Conservation (phyloP, 2,888 invertebrate species). For the Plagodis dolabraria region DNA sequence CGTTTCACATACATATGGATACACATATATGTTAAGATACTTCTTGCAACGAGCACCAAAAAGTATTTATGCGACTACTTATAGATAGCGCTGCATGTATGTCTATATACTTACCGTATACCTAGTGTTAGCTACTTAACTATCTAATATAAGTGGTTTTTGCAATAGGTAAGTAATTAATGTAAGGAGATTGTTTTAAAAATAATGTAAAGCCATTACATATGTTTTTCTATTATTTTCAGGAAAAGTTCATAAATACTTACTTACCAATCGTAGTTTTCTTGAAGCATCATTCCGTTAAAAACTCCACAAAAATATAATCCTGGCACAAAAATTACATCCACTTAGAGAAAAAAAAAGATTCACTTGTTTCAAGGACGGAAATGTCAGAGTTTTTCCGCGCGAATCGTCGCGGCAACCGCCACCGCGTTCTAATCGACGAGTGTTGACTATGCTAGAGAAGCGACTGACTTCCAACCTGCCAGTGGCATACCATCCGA, state of each 20-base stretch:
- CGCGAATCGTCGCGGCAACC: slow-evolving; percentile 30
- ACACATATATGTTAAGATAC: too few relatives aligned
- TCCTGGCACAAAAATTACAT: slow-evolving; percentile 33
- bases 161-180: too few relatives aligned
- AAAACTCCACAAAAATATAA: slow-evolving; percentile 30
- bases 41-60: too few relatives aligned
- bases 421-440: slow-evolving; percentile 28
- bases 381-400: slow-evolving; percentile 35
- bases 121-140: too few relatives aligned
- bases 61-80: too few relatives aligned
- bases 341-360: slow-evolving; percentile 26
- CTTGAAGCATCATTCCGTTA: slow-evolving; percentile 24
- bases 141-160: too few relatives aligned
- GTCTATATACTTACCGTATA: too few relatives aligned
- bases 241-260: not conserved
- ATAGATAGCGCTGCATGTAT: too few relatives aligned
- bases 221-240: too few relatives aligned
- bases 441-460: slow-evolving; percentile 36
- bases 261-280: slow-evolving; percentile 30
- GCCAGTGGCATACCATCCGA: slow-evolving; percentile 27
- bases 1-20: too few relatives aligned
- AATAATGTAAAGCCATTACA: too few relatives aligned
- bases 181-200: too few relatives aligned
- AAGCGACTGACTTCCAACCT: slow-evolving; percentile 25
- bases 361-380: slow-evolving; percentile 32